Base-by-base conservation (phyloP, 1,140 invertebrate species). In the Diorhabda sublineata region DNA sequence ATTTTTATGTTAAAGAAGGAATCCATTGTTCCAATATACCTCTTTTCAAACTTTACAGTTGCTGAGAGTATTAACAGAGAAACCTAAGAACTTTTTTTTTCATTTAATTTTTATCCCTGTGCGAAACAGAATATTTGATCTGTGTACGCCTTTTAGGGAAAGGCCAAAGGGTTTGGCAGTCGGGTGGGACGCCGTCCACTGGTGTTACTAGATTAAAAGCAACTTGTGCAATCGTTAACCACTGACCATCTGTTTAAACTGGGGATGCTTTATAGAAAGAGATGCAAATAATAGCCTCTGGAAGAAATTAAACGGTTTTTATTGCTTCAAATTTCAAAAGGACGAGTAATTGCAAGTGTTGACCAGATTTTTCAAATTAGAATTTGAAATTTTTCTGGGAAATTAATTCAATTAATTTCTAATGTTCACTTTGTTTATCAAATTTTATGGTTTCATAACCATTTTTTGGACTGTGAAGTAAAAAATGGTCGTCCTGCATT, bases 171-270 rank as follows among this genome's bases (percentile, higher is more conserved):
- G n/a, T n/a, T 8, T 6, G 47, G 47, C 47, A 52, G 47, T 8
- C 47, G 47, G n/a, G 47, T n/a, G n/a, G 47, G 47, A 52, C n/a
- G 47, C n/a, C 47, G 47, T 52, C 47, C 47, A n/a, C 47, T 52
- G 47, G 47, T 52, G 47, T 52, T 52, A 52, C 47, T 52, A 52
- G 47, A 52, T 52, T 52, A 52, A 52, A 52, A 52, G 47, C 47
- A 52, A 52, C 47, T 52, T 52, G 47, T 52, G 47, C 47, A 52
- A 52, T 52, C n/a, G 47, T 52, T 52, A 52, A 52, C 47, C 47
- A 52, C 47, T 52, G 47, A 52, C 47, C 47, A 52, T 52, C 47
- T 52, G 47, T 52, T 52, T 8, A 52, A 52, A 52, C 47, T n/a
- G 47, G 47, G 47, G 47, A 52, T 6, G 47, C 6, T 52, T 52